Percentiles rank a stretch among this genome's conserved stretches.
phyloP scores from a whole-genome alignment of 2,113 vertebrate genomes.

The Pseudorhombus dupliciocellatus region DNA sequence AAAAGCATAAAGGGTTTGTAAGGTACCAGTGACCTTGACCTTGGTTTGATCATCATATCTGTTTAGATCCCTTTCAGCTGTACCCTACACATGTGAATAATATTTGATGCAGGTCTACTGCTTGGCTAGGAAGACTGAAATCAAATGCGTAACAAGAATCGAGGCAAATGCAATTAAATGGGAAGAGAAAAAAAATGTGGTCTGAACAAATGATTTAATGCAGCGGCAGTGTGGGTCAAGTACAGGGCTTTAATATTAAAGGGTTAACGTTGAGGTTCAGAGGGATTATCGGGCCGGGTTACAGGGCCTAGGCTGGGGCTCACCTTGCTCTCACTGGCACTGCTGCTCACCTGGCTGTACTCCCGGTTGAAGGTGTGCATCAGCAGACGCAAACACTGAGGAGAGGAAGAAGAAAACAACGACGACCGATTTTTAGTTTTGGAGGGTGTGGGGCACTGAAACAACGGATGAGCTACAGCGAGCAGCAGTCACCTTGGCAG shows the following conservation, averaged over 20 bases:
- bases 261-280: slow-evolving; percentile 31
- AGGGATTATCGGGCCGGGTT: slow-evolving; percentile 52
- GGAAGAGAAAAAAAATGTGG: neutral
- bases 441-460: neutral
- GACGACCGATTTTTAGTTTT: neutral
- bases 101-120: slow-evolving; percentile 20
- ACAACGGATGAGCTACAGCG: neutral
- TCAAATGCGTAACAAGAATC: neutral
- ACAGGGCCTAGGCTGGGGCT: slow-evolving; percentile 72
- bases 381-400: slow-evolving; percentile 95
- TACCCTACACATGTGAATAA: neutral
- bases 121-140: neutral
- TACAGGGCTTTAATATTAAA: slow-evolving; percentile 31
- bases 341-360: slow-evolving; percentile 96
- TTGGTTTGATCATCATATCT: neutral
- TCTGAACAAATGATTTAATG: slow-evolving; percentile 11
- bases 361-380: slow-evolving; percentile 99
- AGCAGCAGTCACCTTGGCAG: slow-evolving; percentile 88
- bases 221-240: slow-evolving; percentile 6
- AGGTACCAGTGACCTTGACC: too few relatives aligned
- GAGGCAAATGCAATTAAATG: neutral
- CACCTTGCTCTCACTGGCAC: slow-evolving; percentile 99
- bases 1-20: too few relatives aligned
- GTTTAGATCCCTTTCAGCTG: neutral
- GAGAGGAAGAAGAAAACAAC: slow-evolving; percentile 4